phyloP scores from a whole-genome alignment of 2,113 vertebrate species.

The Odocoileus virginianus region DNA sequence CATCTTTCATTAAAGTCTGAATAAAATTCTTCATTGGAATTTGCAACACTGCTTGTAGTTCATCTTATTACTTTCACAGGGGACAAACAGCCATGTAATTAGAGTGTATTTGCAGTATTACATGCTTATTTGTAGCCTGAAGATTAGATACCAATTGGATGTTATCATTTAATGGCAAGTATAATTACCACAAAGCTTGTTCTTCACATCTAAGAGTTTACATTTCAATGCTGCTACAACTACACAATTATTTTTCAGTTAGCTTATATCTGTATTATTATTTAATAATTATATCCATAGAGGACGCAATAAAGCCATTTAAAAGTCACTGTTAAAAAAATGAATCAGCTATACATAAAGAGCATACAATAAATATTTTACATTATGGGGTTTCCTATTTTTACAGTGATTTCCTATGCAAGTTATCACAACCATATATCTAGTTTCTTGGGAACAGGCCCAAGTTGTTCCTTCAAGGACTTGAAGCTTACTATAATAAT shows the following conservation, averaged over 20 bases:
- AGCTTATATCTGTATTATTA: conserved; percentile 40
- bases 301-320: conserved; percentile 20
- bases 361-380: conserved; percentile 47
- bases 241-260: conserved; percentile 40
- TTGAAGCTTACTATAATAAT: neutral
- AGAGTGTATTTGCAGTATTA: conserved; percentile 70
- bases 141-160: conserved; percentile 73
- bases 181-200: conserved; percentile 66
- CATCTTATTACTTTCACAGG: conserved; percentile 70
- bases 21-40: conserved; percentile 70
- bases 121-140: conserved; percentile 67
- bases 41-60: conserved; percentile 66
- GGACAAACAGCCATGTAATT: conserved; percentile 76
- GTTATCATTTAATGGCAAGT: conserved; percentile 66
- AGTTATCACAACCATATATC: neutral
- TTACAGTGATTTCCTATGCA: conserved; percentile 39
- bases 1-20: conserved; percentile 64
- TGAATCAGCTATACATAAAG: conserved; percentile 15
- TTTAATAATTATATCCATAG: conserved; percentile 48
- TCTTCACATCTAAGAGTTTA: conserved; percentile 49
- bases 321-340: conserved; percentile 8
- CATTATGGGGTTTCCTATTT: neutral
- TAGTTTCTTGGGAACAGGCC: conserved; percentile 27
- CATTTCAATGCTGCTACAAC: conserved; percentile 34
- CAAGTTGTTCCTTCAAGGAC: conserved; percentile 7